phyloP scores from a whole-genome alignment of 1,140 invertebrate species.

The Laupala kohalensis region DNA sequence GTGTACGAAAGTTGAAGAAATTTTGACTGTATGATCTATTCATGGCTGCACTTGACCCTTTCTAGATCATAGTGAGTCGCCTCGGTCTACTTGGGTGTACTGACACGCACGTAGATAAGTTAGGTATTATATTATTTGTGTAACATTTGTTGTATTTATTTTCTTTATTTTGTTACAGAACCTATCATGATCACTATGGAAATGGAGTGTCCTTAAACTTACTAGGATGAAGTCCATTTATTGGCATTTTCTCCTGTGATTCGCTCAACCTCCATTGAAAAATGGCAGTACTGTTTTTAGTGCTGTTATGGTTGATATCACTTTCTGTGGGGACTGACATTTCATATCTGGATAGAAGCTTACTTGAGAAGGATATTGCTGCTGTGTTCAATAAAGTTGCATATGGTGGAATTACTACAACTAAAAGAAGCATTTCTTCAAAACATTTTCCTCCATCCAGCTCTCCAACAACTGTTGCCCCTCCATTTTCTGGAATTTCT shows the following conservation, averaged over 20 bases:
- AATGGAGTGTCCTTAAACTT: not conserved
- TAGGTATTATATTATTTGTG: not conserved
- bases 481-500: constrained; percentile 28
- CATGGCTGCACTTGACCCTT: too few relatives aligned
- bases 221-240: not conserved
- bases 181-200: not conserved
- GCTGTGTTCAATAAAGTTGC: constrained; percentile 51
- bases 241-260: not conserved
- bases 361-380: constrained; percentile 43
- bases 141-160: not conserved
- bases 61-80: too few relatives aligned
- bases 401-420: constrained; percentile 43
- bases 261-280: not conserved
- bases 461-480: constrained; percentile 42
- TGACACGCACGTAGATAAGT: not conserved
- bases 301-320: not conserved
- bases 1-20: not conserved
- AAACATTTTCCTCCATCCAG: constrained; percentile 38
- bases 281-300: not conserved
- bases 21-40: not conserved
- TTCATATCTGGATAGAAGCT: constrained; percentile 15
- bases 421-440: constrained; percentile 48
- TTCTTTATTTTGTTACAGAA: not conserved
- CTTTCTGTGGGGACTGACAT: constrained; percentile 4
- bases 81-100: not conserved